phyloP scores from a whole-genome alignment of 2,888 invertebrate species.

The Hemistola chrysoprasaria region DNA sequence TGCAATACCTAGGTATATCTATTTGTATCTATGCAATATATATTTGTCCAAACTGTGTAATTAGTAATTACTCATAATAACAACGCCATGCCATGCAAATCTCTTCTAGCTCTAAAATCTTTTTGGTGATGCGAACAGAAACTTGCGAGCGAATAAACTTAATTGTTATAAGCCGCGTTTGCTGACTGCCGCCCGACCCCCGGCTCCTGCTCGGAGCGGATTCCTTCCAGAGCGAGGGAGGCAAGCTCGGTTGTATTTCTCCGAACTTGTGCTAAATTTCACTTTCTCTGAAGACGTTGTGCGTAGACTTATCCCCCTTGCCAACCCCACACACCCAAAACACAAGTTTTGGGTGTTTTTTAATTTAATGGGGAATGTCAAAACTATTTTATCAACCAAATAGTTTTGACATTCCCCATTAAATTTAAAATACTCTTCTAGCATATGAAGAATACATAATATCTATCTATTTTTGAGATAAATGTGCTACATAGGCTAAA shows the following conservation, averaged over 20 bases:
- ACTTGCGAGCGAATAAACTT: conserved; percentile 75
- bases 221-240: conserved; percentile 51
- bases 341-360: too few relatives aligned
- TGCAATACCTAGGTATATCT: too few relatives aligned
- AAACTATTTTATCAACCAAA: too few relatives aligned
- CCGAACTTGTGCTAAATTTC: conserved; percentile 81
- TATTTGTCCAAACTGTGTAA: too few relatives aligned
- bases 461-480: too few relatives aligned
- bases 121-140: conserved; percentile 60
- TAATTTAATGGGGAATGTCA: too few relatives aligned
- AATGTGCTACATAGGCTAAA: too few relatives aligned
- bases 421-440: conserved; percentile 27
- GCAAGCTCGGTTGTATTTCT: conserved; percentile 72
- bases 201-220: conserved; percentile 30
- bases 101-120: conserved; percentile 34
- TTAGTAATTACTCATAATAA: too few relatives aligned
- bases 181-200: conserved; percentile 67
- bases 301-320: conserved; percentile 74
- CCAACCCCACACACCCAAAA: conserved; percentile 55
- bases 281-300: conserved; percentile 80
- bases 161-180: conserved; percentile 79
- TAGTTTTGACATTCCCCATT: conserved; percentile 50
- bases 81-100: conserved; percentile 23
- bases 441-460: conserved; percentile 5
- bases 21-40: conserved; percentile 10